phyloP scores from a whole-genome alignment of 2,888 invertebrate species.

The Nemoura dubitans region DNA sequence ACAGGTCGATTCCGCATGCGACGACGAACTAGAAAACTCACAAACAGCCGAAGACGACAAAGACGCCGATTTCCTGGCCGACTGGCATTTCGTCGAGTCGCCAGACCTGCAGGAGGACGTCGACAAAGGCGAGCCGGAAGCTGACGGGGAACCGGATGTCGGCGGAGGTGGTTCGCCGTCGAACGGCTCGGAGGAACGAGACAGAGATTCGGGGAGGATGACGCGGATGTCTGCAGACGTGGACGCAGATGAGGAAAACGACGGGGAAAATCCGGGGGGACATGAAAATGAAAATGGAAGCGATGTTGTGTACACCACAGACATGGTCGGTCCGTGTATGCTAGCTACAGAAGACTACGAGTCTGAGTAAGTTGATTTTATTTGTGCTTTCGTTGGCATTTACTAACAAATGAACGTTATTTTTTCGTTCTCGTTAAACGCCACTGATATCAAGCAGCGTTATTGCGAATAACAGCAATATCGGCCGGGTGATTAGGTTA shows the following conservation, averaged over 20 bases:
- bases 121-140: neutral
- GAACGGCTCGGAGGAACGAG: neutral
- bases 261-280: neutral
- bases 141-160: neutral
- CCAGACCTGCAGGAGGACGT: neutral
- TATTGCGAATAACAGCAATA: too few species aligned
- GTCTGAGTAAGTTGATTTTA: neutral
- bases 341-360: neutral
- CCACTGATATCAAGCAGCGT: too few species aligned
- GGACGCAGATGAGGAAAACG: neutral
- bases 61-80: neutral
- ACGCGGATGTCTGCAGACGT: neutral
- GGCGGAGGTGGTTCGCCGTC: neutral
- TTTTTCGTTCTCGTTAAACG: neutral
- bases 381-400: neutral
- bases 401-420: neutral
- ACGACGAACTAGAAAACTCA: neutral
- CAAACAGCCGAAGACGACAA: neutral
- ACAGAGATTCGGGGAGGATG: neutral
- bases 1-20: too few species aligned
- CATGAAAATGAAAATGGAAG: neutral
- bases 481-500: too few species aligned
- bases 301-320: neutral
- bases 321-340: neutral
- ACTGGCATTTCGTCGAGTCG: constrained; percentile 3